Evolutionary conservation across 1,140 invertebrate genomes (phyloP), one percentile per base, ranked within the genome.

Genomic region (Phortica variegata): DNA sequence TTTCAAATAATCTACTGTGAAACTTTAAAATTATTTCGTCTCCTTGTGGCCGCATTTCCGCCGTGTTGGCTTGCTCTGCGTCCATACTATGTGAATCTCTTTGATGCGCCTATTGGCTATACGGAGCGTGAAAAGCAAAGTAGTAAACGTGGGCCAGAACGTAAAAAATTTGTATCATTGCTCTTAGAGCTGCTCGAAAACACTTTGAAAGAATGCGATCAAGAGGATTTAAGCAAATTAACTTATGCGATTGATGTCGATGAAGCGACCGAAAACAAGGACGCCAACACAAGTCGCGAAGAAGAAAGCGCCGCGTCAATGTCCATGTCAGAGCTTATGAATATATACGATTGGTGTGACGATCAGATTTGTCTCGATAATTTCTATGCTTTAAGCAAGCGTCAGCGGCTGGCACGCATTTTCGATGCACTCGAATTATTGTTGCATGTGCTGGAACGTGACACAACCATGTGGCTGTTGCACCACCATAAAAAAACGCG

Each of bases 401-500:
- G n/a, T 7, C 20, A 34, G 7, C 47, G 44, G n/a, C 13, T 54
- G 10, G 52, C 49, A 7, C 37, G 52, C 1, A 18, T 54, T 26
- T 46, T 49, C n/a, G 45, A 46, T 10, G 47, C 21, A 12, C 16
- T 54, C 15, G 17, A 43, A 10, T 31, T 54, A 13, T 19, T 54
- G 5, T 40, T 49, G 19, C 38, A 49, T 29, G 49, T 54, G 20
- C 48, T 54, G 18, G 52, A 54, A 39, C 37, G 23, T 42, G 52
- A 54, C 43, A 33, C 46, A 17, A 43, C 41, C 9, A 54, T 54
- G 52, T 54, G 52, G 52, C 34, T 54, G 23, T 26, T 54, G 32
- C 52, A 49, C 40, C 43, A 54, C 16, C 37, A 50, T 26, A 36
- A 38, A 3, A 54, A 49, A 7, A 31, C 43, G 10, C 43, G 33